Percentiles rank a stretch among this genome's conserved stretches.
Conservation (phyloP, 2,888 invertebrate genomes). For the Ephialtes manifestator region DNA sequence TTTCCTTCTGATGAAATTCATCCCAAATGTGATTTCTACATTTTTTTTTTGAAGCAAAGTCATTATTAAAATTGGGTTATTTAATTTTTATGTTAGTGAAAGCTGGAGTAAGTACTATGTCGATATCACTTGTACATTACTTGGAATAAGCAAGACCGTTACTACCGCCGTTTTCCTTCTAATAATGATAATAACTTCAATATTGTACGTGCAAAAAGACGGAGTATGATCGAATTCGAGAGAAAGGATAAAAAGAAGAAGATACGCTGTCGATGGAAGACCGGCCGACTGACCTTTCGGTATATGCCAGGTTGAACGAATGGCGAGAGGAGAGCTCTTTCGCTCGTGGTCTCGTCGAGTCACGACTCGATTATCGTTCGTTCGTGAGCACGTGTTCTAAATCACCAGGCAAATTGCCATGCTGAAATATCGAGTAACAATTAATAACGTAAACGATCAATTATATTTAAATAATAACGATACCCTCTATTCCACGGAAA, state of each 20-base stretch:
- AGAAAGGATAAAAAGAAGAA: conserved; percentile 17
- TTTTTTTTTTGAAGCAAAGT: not conserved
- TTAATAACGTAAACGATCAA: conserved; percentile 33
- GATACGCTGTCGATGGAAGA: conserved; percentile 41
- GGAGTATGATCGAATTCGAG: conserved; percentile 2
- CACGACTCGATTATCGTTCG: conserved; percentile 60
- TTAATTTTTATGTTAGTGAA: not conserved
- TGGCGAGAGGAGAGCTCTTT: conserved; percentile 45
- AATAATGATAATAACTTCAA: conserved; percentile 15
- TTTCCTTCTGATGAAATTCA: not conserved
- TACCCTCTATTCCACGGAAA: not conserved
- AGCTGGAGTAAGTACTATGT: not conserved
- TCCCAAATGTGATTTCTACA: not conserved
- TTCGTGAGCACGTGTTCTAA: conserved; percentile 28
- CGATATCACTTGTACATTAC: not conserved
- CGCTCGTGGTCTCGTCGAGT: conserved; percentile 47
- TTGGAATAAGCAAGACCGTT: conserved; percentile 19
- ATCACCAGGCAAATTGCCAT: conserved; percentile 38
- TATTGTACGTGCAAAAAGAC: conserved; percentile 12
- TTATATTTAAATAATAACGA: conserved; percentile 18
- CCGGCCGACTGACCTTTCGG: conserved; percentile 63
- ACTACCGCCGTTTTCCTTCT: not conserved
- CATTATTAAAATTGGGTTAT: not conserved
- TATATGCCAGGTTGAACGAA: conserved; percentile 51
- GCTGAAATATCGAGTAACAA: conserved; percentile 49